Percentiles rank a stretch among this genome's conserved stretches.
phyloP scores from a whole-genome alignment of 2,797 vertebrate genomes.

The Centropyge bicolor region DNA sequence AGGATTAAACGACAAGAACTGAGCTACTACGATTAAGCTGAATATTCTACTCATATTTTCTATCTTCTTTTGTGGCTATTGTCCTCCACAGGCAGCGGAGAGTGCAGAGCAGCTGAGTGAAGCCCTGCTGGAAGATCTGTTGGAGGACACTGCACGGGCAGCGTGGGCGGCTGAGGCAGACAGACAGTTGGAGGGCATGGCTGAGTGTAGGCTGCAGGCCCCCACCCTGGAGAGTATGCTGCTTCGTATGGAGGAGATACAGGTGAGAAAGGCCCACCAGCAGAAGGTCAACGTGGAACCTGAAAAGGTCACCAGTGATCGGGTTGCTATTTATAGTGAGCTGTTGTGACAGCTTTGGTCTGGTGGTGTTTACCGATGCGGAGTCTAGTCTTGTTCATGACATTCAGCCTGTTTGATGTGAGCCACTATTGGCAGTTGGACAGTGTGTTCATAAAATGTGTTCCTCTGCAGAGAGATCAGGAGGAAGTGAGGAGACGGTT shows the following conservation, averaged over 20 bases:
- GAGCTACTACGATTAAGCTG: background rate
- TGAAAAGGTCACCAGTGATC: conserved; percentile 60
- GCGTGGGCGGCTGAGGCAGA: conserved; percentile 70
- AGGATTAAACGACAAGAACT: background rate
- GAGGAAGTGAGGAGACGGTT: conserved; percentile 91
- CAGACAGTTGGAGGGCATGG: conserved; percentile 61
- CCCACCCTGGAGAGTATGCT: conserved; percentile 91
- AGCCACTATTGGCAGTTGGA: conserved; percentile 5
- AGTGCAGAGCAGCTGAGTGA: conserved; percentile 75
- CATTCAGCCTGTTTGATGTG: conserved; percentile 14
- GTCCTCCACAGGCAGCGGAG: conserved; percentile 71
- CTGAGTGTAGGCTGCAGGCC: conserved; percentile 66
- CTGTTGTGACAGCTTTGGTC: conserved; percentile 54
- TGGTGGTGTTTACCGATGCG: conserved; percentile 45
- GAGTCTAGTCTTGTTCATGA: conserved; percentile 4
- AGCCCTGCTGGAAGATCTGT: conserved; percentile 79
- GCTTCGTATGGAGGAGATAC: conserved; percentile 96
- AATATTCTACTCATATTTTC: background rate
- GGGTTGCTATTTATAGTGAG: conserved; percentile 59
- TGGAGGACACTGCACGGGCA: conserved; percentile 79
- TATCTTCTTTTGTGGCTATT: background rate
- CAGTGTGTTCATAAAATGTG: conserved; percentile 10
- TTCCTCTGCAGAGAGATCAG: conserved; percentile 87
- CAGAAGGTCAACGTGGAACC: conserved; percentile 50
- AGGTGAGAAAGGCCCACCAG: conserved; percentile 83